phyloP scores from a whole-genome alignment of 2,888 invertebrate species.

The Drosophila helvetica region DNA sequence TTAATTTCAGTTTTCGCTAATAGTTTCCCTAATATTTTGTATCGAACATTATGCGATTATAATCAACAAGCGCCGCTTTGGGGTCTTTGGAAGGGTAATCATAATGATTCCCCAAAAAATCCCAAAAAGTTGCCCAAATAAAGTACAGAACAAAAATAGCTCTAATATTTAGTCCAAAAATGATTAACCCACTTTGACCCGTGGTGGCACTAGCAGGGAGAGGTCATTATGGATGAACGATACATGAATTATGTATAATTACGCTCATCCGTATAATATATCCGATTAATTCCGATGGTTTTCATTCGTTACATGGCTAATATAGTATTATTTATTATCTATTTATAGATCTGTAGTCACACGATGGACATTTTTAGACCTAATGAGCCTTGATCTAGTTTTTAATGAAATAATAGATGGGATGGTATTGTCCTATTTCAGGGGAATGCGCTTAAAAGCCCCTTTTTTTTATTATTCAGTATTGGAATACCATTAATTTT shows the following conservation, averaged over 20 bases:
- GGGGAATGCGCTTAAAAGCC: too few relatives aligned
- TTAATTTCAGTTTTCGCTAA: constrained; percentile 25
- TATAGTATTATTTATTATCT: constrained; percentile 10
- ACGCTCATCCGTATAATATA: constrained; percentile 15
- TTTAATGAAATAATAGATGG: not conserved
- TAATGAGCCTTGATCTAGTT: constrained; percentile 31
- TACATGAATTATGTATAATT: constrained; percentile 43
- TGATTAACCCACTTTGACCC: not conserved
- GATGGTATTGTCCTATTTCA: not conserved
- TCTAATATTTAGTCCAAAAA: constrained; percentile 1
- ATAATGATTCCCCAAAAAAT: not conserved
- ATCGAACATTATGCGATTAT: constrained; percentile 46
- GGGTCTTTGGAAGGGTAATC: not conserved
- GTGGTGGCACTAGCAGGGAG: not conserved
- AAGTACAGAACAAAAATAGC: constrained; percentile 12
- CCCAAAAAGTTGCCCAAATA: not conserved
- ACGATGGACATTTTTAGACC: constrained; percentile 2
- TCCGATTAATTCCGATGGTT: constrained; percentile 16
- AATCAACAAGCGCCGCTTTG: constrained; percentile 39
- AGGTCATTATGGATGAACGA: constrained; percentile 31
- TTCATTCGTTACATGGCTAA: not conserved
- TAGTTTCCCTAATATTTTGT: constrained; percentile 8
- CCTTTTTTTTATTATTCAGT: too few relatives aligned
- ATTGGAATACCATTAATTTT: too few relatives aligned
- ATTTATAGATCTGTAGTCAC: constrained; percentile 35